Percentiles rank a stretch among this genome's conserved stretches.
Conservation (phyloP, 2,797 vertebrate genomes). For the Halcyon badia region DNA sequence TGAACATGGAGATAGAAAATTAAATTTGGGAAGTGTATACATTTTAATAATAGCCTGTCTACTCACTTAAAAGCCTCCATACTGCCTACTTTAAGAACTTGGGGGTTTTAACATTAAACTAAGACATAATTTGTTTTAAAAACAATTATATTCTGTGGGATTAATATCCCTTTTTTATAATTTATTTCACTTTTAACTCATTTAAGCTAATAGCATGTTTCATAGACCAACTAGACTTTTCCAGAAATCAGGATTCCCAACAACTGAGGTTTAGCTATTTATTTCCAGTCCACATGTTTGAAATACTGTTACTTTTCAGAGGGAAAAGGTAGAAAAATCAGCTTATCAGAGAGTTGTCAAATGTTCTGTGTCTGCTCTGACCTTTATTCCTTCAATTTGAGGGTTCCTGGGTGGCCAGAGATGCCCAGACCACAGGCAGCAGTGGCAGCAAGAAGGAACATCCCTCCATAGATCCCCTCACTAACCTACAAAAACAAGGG, state of each 20-base stretch:
- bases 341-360: not conserved
- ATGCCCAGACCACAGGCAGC: not conserved
- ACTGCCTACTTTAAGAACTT: not conserved
- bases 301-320: not conserved
- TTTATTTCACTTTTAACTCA: not conserved
- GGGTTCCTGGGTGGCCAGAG: not conserved
- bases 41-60: not conserved
- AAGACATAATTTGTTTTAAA: not conserved
- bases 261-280: not conserved
- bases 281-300: not conserved
- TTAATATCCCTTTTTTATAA: not conserved
- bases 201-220: not conserved
- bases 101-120: rapidly evolving
- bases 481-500: not conserved
- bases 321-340: not conserved
- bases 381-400: not conserved
- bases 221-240: not conserved
- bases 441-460: not conserved
- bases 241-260: not conserved
- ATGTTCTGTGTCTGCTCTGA: not conserved
- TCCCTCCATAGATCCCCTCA: not conserved
- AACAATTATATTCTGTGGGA: not conserved
- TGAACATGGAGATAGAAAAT: not conserved
- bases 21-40: not conserved
- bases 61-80: not conserved